phyloP scores from a whole-genome alignment of 2,888 invertebrate genomes.

The Polymixis lichenea region DNA sequence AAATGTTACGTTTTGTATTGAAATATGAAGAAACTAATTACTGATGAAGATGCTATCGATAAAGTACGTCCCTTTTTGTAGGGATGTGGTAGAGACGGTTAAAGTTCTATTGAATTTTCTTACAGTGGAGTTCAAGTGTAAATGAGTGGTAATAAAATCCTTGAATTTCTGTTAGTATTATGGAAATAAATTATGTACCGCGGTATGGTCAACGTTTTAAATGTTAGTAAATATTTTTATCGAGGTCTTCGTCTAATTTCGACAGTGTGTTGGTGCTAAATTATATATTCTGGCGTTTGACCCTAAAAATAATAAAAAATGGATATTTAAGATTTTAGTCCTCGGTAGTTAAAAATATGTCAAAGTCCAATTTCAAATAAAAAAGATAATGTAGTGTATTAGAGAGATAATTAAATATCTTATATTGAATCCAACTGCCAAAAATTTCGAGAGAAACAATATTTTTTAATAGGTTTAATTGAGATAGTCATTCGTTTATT shows the following conservation, averaged over 20 bases:
- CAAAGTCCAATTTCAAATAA: slow-evolving; percentile 64
- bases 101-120: slow-evolving; percentile 38
- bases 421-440: slow-evolving; percentile 74
- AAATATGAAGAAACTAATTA: slow-evolving; percentile 21
- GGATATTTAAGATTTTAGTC: slow-evolving; percentile 50
- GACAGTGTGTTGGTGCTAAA: slow-evolving; percentile 74
- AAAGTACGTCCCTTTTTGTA: slow-evolving; percentile 18
- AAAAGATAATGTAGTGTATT: slow-evolving; percentile 54
- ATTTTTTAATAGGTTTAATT: slow-evolving; percentile 46
- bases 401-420: slow-evolving; percentile 45
- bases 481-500: slow-evolving; percentile 47
- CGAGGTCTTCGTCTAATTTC: slow-evolving; percentile 49
- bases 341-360: slow-evolving; percentile 55
- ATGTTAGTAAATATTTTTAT: slow-evolving; percentile 43
- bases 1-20: slow-evolving; percentile 7
- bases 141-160: slow-evolving; percentile 12
- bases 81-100: not conserved
- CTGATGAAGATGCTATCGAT: slow-evolving; percentile 17
- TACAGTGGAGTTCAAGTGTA: slow-evolving; percentile 17
- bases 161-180: slow-evolving; percentile 21
- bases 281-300: slow-evolving; percentile 57
- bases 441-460: slow-evolving; percentile 68
- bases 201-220: slow-evolving; percentile 33
- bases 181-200: slow-evolving; percentile 35
- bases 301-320: slow-evolving; percentile 41